Conservation (phyloP, 1,140 invertebrate genomes). For the Globodera rostochiensis region DNA sequence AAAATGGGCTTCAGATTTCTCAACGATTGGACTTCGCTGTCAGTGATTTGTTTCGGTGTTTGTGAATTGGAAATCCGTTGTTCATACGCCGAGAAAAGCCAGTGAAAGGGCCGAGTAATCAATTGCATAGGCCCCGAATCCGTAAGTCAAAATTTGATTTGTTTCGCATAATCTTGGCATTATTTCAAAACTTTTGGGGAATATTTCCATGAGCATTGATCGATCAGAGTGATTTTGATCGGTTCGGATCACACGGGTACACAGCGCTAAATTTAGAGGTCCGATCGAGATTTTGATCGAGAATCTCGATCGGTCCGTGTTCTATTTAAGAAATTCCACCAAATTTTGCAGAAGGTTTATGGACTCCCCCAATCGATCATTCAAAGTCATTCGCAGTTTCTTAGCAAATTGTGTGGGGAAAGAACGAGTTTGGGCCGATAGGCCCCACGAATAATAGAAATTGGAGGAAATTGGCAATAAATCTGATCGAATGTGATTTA, state of each 20-base stretch:
- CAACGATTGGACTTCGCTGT: constrained; percentile 38
- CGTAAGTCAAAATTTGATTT: neutral
- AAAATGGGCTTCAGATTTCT: neutral
- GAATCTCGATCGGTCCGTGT: no score
- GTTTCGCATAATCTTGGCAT: no score
- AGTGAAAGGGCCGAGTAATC: neutral
- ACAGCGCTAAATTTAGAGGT: no score
- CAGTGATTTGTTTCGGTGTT: constrained; percentile 36
- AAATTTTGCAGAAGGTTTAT: no score
- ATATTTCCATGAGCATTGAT: no score
- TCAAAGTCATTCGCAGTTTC: neutral
- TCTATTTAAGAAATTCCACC: no score
- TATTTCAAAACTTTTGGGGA: no score
- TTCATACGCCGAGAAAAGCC: constrained; percentile 19
- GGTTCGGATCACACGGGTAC: no score
- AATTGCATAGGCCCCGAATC: constrained; percentile 2
- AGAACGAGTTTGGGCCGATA: constrained; percentile 1
- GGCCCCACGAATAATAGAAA: neutral
- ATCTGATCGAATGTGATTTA: no score
- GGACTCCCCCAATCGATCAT: neutral
- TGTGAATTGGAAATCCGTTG: constrained; percentile 36
- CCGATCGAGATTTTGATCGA: no score
- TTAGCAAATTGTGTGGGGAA: neutral
- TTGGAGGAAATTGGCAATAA: neutral
- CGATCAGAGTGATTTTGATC: no score